Conservation (phyloP, 2,113 vertebrate genomes). For the Melanerpes aurifrons region DNA sequence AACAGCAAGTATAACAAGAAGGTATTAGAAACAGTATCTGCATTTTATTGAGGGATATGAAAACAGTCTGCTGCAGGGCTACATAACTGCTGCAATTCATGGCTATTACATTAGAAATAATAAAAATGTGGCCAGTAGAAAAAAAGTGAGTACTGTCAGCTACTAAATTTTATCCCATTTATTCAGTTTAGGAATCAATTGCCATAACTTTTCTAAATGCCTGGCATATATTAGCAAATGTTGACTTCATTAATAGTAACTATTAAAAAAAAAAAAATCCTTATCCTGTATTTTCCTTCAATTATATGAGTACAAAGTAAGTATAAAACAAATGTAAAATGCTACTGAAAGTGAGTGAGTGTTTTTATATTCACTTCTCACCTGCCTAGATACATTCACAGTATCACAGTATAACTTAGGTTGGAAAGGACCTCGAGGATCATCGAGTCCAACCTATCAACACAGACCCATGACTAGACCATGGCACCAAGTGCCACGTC, state of each 20-base stretch:
- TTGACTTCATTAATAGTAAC: background rate
- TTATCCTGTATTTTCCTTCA: background rate
- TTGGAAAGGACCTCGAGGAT: no score
- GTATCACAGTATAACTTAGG: no score
- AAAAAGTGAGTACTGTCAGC: background rate
- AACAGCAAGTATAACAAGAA: background rate
- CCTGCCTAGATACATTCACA: no score
- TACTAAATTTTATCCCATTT: background rate
- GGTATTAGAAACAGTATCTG: background rate
- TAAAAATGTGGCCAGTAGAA: background rate
- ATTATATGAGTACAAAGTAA: background rate
- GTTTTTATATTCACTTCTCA: background rate
- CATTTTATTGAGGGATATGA: background rate
- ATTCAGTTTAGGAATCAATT: background rate
- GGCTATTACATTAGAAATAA: background rate
- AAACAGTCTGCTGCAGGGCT: background rate
- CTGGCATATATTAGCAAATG: background rate
- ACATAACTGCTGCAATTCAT: background rate
- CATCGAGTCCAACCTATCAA: no score
- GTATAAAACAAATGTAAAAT: background rate
- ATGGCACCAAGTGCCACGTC: no score
- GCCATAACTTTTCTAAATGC: background rate
- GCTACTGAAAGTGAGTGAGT: background rate
- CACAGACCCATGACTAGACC: no score
- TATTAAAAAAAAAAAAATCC: background rate